phyloP scores from a whole-genome alignment of 2,797 vertebrate species.

The Miopithecus talapoin region DNA sequence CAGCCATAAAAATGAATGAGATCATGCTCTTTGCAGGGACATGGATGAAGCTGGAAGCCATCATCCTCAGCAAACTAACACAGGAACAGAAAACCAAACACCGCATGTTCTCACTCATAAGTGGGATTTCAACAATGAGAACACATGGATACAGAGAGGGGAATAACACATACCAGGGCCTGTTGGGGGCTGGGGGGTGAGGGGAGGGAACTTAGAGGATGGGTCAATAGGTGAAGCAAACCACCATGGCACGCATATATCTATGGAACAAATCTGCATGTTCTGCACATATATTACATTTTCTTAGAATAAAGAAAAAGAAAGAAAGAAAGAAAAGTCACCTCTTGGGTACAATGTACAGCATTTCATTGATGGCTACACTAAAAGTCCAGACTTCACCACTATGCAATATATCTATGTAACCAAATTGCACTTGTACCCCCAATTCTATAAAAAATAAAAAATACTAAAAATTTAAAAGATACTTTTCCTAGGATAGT shows the following conservation, averaged over 20 bases:
- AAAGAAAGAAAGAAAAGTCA: background rate
- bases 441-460: background rate
- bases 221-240: background rate
- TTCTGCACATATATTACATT: background rate
- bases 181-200: background rate
- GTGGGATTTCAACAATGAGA: background rate
- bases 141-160: background rate
- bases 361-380: background rate
- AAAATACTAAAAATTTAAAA: background rate
- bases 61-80: background rate
- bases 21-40: background rate
- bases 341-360: background rate
- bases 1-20: background rate
- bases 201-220: background rate
- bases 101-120: background rate
- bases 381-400: background rate
- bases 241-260: background rate
- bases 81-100: background rate
- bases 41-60: background rate
- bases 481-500: background rate
- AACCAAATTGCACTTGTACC: background rate
- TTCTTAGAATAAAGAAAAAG: background rate
- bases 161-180: background rate
- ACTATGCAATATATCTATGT: background rate
- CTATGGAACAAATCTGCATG: background rate